Conservation (phyloP, 2,113 vertebrate genomes). For the Otus sunia region DNA sequence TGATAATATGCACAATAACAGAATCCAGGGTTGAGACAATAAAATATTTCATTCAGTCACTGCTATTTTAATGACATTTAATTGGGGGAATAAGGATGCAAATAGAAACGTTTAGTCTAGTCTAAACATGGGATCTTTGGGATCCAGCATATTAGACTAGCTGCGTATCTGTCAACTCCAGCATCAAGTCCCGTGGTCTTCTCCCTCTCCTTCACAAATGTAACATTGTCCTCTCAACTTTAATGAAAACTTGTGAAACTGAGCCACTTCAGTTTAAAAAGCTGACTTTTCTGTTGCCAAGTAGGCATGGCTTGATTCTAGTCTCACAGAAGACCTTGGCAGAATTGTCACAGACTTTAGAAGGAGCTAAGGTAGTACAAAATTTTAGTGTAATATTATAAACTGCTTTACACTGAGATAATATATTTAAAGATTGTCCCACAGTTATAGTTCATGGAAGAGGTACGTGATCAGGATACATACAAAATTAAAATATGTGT, state of each 20-base stretch:
- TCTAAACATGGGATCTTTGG: not conserved
- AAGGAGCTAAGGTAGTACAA: not conserved
- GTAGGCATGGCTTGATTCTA: not conserved
- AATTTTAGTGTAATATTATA: not conserved
- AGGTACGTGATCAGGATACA: not conserved
- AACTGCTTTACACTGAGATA: not conserved
- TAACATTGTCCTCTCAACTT: not conserved
- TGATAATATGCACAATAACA: not conserved
- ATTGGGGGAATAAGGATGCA: not conserved
- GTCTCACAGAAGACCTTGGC: not conserved
- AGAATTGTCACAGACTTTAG: not conserved
- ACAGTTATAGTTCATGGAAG: not conserved
- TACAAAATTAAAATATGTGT: not conserved
- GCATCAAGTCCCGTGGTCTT: not conserved
- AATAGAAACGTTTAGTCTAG: not conserved
- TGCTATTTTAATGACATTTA: not conserved
- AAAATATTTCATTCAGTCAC: not conserved
- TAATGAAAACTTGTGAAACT: not conserved
- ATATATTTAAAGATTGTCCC: not conserved
- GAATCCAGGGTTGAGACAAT: not conserved
- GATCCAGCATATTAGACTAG: not conserved
- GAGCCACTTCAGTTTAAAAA: not conserved
- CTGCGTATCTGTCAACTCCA: not conserved
- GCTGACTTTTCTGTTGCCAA: not conserved
- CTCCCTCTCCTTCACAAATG: not conserved